Conservation (phyloP, 2,113 vertebrate genomes). For the Callipepla squamata region DNA sequence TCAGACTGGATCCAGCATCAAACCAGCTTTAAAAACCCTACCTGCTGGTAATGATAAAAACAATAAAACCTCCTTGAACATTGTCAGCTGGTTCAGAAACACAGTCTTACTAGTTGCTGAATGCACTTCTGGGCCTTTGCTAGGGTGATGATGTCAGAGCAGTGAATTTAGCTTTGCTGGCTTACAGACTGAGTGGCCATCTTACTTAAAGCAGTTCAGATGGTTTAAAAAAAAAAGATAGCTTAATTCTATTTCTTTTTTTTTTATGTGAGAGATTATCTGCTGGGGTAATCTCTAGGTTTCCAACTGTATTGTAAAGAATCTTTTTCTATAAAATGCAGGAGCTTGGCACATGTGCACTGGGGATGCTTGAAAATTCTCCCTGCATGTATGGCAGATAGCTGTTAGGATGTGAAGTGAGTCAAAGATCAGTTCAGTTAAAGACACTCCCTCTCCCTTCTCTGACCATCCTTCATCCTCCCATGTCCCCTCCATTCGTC, state of each 20-base stretch:
- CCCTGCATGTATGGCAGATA: conserved; percentile 57
- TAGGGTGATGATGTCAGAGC: background rate
- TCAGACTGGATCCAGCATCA: conserved; percentile 47
- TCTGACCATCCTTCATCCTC: conserved; percentile 79
- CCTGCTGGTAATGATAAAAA: background rate
- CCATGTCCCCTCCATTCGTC: conserved; percentile 77
- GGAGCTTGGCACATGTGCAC: conserved; percentile 11
- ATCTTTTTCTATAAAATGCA: background rate
- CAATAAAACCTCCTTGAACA: background rate
- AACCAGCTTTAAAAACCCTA: background rate
- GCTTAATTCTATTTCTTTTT: background rate
- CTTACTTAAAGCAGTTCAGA: background rate
- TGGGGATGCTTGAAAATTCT: background rate
- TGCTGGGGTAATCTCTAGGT: background rate
- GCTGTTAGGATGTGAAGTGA: conserved; percentile 50
- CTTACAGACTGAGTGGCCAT: background rate
- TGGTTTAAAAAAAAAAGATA: background rate
- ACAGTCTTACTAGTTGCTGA: background rate
- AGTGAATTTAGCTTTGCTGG: background rate
- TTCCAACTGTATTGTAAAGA: background rate
- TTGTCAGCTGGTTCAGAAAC: background rate
- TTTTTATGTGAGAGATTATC: background rate
- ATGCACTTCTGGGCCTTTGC: conserved; percentile 1
- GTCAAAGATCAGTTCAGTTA: conserved; percentile 76
- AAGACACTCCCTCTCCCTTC: conserved; percentile 79